These are phyloP conservation scores for Macrophya alboannulata DNA, from an alignment of 2,888 invertebrate genomes.

Conservation along the genomic window DNA sequence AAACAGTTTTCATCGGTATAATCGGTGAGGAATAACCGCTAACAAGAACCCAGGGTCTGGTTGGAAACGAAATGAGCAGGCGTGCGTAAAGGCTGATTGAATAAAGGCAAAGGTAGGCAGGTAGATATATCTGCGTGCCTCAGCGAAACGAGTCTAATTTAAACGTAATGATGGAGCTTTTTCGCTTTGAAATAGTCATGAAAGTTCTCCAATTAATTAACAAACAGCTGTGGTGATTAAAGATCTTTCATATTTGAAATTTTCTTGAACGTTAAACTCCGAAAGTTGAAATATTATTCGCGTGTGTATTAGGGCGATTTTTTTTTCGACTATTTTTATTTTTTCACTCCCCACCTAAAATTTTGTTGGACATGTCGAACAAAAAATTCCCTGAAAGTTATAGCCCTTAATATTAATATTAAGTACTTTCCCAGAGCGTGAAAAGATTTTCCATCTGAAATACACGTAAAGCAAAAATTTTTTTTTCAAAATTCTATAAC, in stretches of 20 bases:
- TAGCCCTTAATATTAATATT: no score
- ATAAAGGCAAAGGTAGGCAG: constrained; percentile 11
- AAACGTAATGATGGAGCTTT: constrained; percentile 1
- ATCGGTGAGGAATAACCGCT: constrained; percentile 11
- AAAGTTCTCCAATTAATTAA: constrained; percentile 40
- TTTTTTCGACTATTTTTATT: no score
- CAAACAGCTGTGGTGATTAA: background rate
- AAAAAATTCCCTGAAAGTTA: no score
- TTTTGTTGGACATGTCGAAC: no score
- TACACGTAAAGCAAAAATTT: no score
- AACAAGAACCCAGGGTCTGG: background rate
- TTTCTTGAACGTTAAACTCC: background rate
- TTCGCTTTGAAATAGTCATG: constrained; percentile 22
- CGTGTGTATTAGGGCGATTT: no score
- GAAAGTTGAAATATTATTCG: background rate
- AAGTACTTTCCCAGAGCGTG: no score
- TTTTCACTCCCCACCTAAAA: no score
- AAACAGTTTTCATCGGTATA: background rate
- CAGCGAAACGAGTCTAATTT: constrained; percentile 19
- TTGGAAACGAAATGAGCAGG: constrained; percentile 21
- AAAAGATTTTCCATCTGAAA: no score
- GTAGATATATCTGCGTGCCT: constrained; percentile 14
- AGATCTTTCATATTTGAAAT: background rate
- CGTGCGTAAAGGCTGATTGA: constrained; percentile 18
- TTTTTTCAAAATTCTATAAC: no score